Evolutionary conservation across 2,797 vertebrate genomes (phyloP), one percentile per base, ranked within the genome.

Genomic region (Loris lydekkerianus): DNA sequence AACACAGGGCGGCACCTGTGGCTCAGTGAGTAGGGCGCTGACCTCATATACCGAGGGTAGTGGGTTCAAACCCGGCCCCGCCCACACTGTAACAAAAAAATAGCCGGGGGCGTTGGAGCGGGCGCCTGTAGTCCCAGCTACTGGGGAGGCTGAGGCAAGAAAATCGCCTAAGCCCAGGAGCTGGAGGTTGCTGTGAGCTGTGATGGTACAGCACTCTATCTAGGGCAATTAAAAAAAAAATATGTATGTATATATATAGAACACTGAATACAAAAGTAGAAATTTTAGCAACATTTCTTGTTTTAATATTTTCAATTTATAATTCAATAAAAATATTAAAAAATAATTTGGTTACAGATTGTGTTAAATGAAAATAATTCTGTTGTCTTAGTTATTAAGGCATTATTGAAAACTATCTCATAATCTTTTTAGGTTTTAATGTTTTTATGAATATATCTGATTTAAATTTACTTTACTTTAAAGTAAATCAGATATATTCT

Each of bases 361-460:
- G 37, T 95, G 73, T 83, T 95, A 91, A 93, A 40, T 67, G n/a
- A 18, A 86, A 88, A 82, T 86, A 53, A 13, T 89, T 88, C 37
- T 94, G 31, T 94, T 96, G 49, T 91, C 37, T 93, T 85, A 83
- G 25, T 88, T 86, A 95, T 49, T 86, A 92, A 96, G 21, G 21
- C 63, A 82, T 69, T 91, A 89, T 78, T 97, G 73, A 89, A 58
- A 94, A 93, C 21, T 86, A 77, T 9, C 11, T 84, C 61, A 5
- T 31, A 65, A 90, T 95, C 29, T 65, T 69, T 81, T 85, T 67
- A 89, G 77, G 73, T 93, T 96, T 97, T 95, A 84, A 97, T 37
- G 10, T 93, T 97, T 97, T 97, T 96, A 27, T 18, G 46, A 91
- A 83, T 61, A 43, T 90, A 70, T 49, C 75, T 98, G 85, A 84